Base-by-base conservation (phyloP, 2,888 invertebrate genomes). In the Beris morrisii region DNA sequence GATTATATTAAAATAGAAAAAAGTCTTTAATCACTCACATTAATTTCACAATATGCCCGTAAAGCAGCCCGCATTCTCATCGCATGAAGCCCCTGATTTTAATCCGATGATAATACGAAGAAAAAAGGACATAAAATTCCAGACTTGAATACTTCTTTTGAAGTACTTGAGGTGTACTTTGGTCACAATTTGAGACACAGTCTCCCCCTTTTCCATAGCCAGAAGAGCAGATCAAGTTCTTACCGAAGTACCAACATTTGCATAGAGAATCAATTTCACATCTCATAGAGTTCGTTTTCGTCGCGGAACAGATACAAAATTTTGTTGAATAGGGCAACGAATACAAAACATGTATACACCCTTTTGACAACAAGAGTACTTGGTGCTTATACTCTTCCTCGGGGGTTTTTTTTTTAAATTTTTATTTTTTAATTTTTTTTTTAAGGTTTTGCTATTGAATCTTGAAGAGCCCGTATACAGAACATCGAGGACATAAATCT, bases 251-350 rank as follows among this genome's bases (percentile, higher is more conserved):
- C 52, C 11, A 28, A 46, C 50, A 66, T 68, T 68, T 68, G 66
- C 68, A 68, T 68, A 64, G 58, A 66, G 68, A 68, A 68, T 68
- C 68, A 58, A 68, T 68, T 68, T 68, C 68, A 64, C 66, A 68
- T 68, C 64, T 66, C 66, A 68, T 58, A 66, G 61, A 66, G 50
- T 63, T 56, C 52, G 2, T 53, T 22, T 22, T 45, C 11, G 50
- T n/a, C 11, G 50, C 52, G 50, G 44, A 68, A 57, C 56, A 65
- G 61, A 58, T 65, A 50, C 50, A 61, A 59, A 59, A 30, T 46
- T 59, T 53, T 55, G 64, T 64, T 59, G 65, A 65, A 64, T 58
- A 58, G 64, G 31, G 56, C 48, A 15, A 48, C 57, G 65, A 65
- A 38, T 55, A 59, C 48, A 31, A 54, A 58, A 64, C 55, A 64